These are phyloP conservation scores for Sander lucioperca DNA, from an alignment of 2,113 vertebrate species.

Conservation along the genomic window DNA sequence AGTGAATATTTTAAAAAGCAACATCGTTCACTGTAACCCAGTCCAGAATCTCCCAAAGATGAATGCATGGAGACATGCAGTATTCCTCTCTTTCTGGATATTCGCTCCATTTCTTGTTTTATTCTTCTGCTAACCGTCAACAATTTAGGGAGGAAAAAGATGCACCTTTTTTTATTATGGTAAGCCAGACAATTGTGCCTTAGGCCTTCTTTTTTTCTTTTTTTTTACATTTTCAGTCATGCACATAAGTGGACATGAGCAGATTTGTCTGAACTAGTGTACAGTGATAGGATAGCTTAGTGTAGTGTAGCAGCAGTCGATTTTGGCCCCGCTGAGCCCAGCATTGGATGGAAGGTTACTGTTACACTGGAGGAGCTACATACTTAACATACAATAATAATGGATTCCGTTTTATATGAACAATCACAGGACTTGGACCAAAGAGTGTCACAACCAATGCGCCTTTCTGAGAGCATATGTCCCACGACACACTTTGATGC, in stretches of 20 bases:
- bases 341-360: constrained; percentile 60
- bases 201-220: not conserved
- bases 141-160: constrained; percentile 45
- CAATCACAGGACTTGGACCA: constrained; percentile 12
- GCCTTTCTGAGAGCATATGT: not conserved
- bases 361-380: constrained; percentile 73
- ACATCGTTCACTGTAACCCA: not conserved
- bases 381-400: constrained; percentile 24
- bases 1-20: not conserved
- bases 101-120: constrained; percentile 19
- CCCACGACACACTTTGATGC: constrained; percentile 19
- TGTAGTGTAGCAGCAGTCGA: constrained; percentile 43
- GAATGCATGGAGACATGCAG: constrained; percentile 55
- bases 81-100: constrained; percentile 37
- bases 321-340: constrained; percentile 45
- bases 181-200: constrained; percentile 55
- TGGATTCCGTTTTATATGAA: constrained; percentile 34
- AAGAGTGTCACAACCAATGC: not conserved
- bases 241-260: constrained; percentile 16
- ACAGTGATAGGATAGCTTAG: constrained; percentile 43
- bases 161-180: constrained; percentile 77
- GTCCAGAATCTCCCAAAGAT: constrained; percentile 52
- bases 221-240: constrained; percentile 19
- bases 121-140: constrained; percentile 21
- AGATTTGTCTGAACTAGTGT: constrained; percentile 24